A percentile compares a stretch with the other conserved stretches of the same genome.
phyloP scores from a whole-genome alignment of 2,113 vertebrate genomes.

The Chionomys nivalis region DNA sequence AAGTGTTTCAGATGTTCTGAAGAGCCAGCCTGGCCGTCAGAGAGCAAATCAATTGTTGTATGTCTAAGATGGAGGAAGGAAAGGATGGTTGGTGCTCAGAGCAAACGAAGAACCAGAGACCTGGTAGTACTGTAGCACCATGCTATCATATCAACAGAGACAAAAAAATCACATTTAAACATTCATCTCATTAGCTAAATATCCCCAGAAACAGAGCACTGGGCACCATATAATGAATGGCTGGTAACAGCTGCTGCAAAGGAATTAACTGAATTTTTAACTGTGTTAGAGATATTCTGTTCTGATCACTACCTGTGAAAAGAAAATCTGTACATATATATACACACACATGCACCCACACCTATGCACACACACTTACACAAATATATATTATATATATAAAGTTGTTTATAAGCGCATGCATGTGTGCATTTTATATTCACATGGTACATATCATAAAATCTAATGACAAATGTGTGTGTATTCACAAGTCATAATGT shows the following conservation, averaged over 20 bases:
- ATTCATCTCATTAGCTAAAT: not conserved
- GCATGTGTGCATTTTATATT: not conserved
- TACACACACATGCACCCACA: not conserved
- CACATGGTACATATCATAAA: not conserved
- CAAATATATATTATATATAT: not conserved
- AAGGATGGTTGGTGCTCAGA: not conserved
- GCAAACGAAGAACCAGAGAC: not conserved
- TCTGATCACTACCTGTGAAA: not conserved
- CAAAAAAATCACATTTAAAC: not conserved
- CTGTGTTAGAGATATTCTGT: not conserved
- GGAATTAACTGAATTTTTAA: slow-evolving; percentile 13
- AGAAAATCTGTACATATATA: not conserved
- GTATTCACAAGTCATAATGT: not conserved
- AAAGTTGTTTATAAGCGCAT: not conserved
- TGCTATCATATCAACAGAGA: not conserved
- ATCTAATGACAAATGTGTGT: not conserved
- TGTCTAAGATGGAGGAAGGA: not conserved
- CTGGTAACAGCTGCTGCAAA: not conserved
- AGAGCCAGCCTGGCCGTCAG: not conserved
- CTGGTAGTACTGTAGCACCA: no score
- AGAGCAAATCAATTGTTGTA: not conserved
- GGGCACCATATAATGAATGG: not conserved
- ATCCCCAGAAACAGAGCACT: not conserved
- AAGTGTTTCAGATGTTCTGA: not conserved
- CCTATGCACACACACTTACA: not conserved